Evolutionary conservation across 2,888 invertebrate species (phyloP).

Genomic region (Lithophane ornitopus): DNA sequence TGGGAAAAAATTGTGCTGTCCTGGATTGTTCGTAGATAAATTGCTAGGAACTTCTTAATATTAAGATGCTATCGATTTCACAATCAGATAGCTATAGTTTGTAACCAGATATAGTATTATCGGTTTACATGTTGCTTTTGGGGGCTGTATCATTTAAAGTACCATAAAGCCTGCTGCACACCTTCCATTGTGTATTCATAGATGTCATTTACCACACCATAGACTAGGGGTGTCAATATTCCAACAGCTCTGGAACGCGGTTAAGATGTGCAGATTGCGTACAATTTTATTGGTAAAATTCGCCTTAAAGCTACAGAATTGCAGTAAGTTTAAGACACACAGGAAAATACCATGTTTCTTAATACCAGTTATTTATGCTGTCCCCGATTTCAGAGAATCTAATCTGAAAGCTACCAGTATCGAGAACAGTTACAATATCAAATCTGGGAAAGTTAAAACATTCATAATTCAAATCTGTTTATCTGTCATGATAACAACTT

Average conservation of each 20-base stretch:
- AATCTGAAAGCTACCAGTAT: neutral
- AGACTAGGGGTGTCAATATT: neutral
- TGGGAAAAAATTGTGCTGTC: constrained; percentile 12
- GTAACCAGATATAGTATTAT: neutral
- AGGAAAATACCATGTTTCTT: neutral
- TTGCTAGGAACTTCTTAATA: constrained; percentile 38
- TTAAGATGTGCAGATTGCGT: too few species aligned
- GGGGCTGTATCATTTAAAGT: neutral
- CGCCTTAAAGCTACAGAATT: too few species aligned
- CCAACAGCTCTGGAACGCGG: neutral
- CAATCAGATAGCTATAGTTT: too few species aligned
- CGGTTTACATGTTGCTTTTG: neutral
- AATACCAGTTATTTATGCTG: too few species aligned
- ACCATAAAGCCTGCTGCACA: neutral
- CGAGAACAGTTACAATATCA: constrained; percentile 1
- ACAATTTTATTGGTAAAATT: too few species aligned
- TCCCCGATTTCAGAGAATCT: neutral
- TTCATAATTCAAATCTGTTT: constrained; percentile 10
- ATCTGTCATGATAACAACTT: constrained; percentile 6
- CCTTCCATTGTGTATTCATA: neutral
- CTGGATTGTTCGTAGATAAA: constrained; percentile 36
- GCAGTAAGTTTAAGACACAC: neutral
- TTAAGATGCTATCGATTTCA: constrained; percentile 22
- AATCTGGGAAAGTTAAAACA: neutral
- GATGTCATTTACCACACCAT: neutral